Conservation (phyloP, 2,797 vertebrate species). For the Sebastes iracundus region DNA sequence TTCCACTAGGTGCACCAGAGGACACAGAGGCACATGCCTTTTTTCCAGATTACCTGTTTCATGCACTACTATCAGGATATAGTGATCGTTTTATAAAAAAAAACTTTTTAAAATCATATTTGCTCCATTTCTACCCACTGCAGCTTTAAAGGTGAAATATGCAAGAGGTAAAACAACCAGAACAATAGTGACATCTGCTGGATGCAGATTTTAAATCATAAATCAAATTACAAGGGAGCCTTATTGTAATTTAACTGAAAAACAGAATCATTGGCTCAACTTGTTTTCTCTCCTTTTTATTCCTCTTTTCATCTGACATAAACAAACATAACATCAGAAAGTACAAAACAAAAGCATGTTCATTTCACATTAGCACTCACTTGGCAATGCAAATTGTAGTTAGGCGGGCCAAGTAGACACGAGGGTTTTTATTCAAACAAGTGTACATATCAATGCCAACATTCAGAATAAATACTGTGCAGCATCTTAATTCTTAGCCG, state of each 20-base stretch:
- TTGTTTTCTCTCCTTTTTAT: conserved; percentile 31
- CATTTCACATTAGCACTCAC: conserved; percentile 49
- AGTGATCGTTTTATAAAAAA: too few species aligned
- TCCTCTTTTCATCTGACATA: conserved; percentile 46
- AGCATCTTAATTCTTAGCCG: conserved; percentile 17
- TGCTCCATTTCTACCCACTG: too few species aligned
- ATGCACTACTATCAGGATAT: too few species aligned
- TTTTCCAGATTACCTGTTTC: too few species aligned
- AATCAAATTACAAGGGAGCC: not conserved
- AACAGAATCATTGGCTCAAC: not conserved
- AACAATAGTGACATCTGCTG: conserved; percentile 59
- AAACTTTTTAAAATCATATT: too few species aligned
- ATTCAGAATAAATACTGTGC: conserved; percentile 39
- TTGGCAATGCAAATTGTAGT: conserved; percentile 33
- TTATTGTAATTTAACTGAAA: not conserved
- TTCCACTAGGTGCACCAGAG: rapidly evolving
- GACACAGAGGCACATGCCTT: too few species aligned
- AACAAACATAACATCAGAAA: conserved; percentile 64
- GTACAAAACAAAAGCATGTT: conserved; percentile 51
- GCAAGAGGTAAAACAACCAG: not conserved
- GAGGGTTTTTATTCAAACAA: not conserved
- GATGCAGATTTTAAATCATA: not conserved
- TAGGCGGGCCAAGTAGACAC: not conserved
- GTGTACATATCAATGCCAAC: conserved; percentile 17
- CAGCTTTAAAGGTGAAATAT: not conserved